Evolutionary conservation across 2,888 invertebrate genomes (phyloP).

Genomic region (Parascotia fuliginaria): DNA sequence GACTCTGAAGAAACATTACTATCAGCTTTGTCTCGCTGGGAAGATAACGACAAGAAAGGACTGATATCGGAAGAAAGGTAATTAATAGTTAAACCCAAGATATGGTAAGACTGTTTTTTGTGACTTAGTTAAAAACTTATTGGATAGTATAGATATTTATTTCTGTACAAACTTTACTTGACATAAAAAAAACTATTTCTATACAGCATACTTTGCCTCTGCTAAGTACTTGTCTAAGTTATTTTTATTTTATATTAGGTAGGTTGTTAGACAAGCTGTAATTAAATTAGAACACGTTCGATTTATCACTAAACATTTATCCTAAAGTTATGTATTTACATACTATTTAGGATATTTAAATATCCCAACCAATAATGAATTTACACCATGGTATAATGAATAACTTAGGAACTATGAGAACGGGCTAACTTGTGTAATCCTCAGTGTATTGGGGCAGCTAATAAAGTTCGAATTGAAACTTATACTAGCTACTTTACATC

Average conservation of each 20-base stretch:
- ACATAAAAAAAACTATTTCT: too few species aligned
- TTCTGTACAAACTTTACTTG: too few species aligned
- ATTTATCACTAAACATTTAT: conserved; percentile 14
- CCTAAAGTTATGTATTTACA: conserved; percentile 7
- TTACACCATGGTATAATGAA: conserved; percentile 52
- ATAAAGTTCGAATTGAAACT: conserved; percentile 52
- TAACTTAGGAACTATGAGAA: conserved; percentile 61
- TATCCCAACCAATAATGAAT: conserved; percentile 47
- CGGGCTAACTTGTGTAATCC: conserved; percentile 72
- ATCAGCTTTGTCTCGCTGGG: conserved; percentile 88
- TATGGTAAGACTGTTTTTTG: too few species aligned
- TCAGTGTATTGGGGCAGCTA: conserved; percentile 57
- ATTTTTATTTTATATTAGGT: too few species aligned
- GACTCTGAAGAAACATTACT: conserved; percentile 88
- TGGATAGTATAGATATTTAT: too few species aligned
- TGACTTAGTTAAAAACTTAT: too few species aligned
- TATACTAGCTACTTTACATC: conserved; percentile 5
- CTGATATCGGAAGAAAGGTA: conserved; percentile 88
- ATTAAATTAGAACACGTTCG: neutral
- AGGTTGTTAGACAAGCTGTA: too few species aligned
- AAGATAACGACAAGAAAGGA: conserved; percentile 84
- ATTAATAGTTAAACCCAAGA: conserved; percentile 1
- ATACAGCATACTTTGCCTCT: too few species aligned
- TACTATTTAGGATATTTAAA: conserved; percentile 18
- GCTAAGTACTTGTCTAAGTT: too few species aligned